Base-by-base conservation (phyloP, 2,888 invertebrate genomes). In the Hypolimnas misippus region DNA sequence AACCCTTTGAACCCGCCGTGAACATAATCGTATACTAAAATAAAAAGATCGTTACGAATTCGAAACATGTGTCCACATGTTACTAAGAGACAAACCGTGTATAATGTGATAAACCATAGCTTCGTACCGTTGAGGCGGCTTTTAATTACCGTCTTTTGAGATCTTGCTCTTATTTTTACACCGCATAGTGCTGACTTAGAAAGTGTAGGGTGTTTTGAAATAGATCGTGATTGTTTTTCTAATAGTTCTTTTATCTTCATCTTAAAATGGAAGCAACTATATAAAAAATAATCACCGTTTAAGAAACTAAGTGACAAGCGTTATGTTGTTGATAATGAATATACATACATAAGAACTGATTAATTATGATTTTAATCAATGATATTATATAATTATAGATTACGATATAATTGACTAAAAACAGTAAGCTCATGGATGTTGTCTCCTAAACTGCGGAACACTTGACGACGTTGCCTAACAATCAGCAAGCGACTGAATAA, bases 21-120 rank as follows among this genome's bases (percentile, higher is more conserved):
- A 81, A 84, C 82, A 82, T 84, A 82, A 84, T 84, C 83, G 78
- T 82, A 81, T 81, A 81, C 79, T 73, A 82, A 83, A 86, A 89
- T 86, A 89, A 87, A 86, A 86, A 80, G 77, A 78, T 73, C 75
- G 79, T 83, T 82, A 75, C 73, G 77, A 84, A 85, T 86, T 78
- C 80, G 80, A 80, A 86, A 89, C 89, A 89, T 87, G 85, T 88
- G 87, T 87, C 85, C 87, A 83, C 84, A 86, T 84, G 87, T 81
- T 82, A 69, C 76, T 82, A 80, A 83, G 76, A 83, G 84, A 80
- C 82, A 79, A 81, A 82, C 84, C 87, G 85, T 87, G 86, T 81
- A 82, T 84, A 88, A 88, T 83, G 81, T 83, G 86, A 87, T 87
- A 82, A 82, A 86, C 80, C 78, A 78, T 81, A 78, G 76, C 73